These are phyloP conservation scores for Automeris io DNA, from an alignment of 2,888 invertebrate genomes.

Conservation along the genomic window DNA sequence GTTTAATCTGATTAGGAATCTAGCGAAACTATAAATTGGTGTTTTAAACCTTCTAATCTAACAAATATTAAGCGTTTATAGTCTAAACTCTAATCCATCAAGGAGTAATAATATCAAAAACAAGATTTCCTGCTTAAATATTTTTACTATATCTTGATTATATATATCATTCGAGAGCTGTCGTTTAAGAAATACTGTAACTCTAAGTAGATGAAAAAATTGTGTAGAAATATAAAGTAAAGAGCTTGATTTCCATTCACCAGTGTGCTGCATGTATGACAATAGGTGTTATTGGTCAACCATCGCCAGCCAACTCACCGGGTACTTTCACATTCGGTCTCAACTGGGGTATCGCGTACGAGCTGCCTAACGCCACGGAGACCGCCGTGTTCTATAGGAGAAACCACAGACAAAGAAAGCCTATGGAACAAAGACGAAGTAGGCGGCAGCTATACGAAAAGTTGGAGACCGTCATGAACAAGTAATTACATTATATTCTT, in stretches of 20 bases:
- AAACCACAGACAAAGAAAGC: constrained; percentile 44
- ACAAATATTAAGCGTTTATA: no score
- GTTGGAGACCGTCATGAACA: constrained; percentile 81
- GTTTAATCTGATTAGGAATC: no score
- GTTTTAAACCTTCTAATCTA: no score
- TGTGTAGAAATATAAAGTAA: no score
- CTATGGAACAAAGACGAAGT: constrained; percentile 77
- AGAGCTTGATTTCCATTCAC: constrained; percentile 2
- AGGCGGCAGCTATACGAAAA: constrained; percentile 82
- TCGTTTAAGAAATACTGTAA: no score
- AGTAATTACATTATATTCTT: constrained; percentile 28
- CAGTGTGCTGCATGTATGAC: constrained; percentile 80
- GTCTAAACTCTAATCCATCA: no score
- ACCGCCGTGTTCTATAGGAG: constrained; percentile 44
- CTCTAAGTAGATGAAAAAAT: no score
- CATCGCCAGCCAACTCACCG: constrained; percentile 58
- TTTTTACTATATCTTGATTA: no score
- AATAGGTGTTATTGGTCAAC: constrained; percentile 64
- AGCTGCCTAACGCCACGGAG: constrained; percentile 76
- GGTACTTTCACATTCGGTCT: constrained; percentile 81
- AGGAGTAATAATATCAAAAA: no score
- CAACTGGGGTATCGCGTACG: constrained; percentile 84
- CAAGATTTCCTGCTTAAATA: no score
- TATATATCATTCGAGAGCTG: no score
- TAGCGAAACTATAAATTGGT: no score